These are phyloP conservation scores for Sphenopsis melanotis DNA, from an alignment of 2,797 vertebrate genomes.

Conservation along the genomic window DNA sequence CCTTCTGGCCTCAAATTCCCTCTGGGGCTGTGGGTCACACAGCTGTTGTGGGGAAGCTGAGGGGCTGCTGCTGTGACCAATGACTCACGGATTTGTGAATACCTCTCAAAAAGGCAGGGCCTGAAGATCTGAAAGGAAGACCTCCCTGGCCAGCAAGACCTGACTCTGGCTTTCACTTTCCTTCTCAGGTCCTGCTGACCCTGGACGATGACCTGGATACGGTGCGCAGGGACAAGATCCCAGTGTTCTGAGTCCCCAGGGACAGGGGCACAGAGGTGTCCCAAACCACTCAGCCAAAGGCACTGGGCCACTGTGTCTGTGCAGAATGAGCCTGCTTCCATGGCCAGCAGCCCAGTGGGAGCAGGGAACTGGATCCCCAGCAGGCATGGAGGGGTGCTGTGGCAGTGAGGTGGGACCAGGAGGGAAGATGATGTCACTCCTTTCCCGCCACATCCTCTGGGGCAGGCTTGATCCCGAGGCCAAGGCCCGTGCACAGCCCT, in stretches of 20 bases:
- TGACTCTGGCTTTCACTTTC: neutral
- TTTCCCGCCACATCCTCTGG: neutral
- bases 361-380: neutral
- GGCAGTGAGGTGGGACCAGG: neutral
- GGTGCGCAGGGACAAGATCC: constrained; percentile 80
- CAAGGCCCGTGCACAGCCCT: neutral
- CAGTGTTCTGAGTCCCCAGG: constrained; percentile 73
- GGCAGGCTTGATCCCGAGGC: neutral
- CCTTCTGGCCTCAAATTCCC: neutral
- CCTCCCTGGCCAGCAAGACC: neutral
- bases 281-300: neutral
- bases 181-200: constrained; percentile 77
- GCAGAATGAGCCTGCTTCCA: neutral
- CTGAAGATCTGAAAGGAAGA: neutral
- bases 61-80: neutral
- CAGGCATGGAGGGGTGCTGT: neutral
- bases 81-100: neutral
- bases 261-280: neutral
- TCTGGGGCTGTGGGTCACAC: neutral
- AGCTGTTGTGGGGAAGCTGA: neutral
- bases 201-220: constrained; percentile 81
- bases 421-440: neutral
- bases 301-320: neutral
- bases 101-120: neutral
- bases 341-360: neutral